phyloP scores from a whole-genome alignment of 53 echinoderm and acorn worm genomes.

The Zoroaster sp. region DNA sequence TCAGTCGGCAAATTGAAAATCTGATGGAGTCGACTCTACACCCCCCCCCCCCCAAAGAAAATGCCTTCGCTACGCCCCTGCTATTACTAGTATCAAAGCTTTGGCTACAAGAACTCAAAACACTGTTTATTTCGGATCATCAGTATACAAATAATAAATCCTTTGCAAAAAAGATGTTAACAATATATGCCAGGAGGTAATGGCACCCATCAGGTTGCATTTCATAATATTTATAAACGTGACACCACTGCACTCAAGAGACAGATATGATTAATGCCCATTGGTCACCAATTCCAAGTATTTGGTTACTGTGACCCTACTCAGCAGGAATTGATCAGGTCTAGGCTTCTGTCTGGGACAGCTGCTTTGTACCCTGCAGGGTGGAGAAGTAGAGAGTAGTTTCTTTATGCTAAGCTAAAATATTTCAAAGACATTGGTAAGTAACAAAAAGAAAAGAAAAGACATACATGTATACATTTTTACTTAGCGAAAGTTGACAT shows the following conservation, averaged over 20 bases:
- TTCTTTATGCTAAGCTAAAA: no score
- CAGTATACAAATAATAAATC: not conserved
- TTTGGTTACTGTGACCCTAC: not conserved
- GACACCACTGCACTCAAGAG: not conserved
- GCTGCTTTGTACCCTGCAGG: not conserved
- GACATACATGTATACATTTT: no score
- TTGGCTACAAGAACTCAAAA: no score
- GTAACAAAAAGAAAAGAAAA: no score
- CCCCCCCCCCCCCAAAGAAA: no score
- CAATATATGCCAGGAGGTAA: not conserved
- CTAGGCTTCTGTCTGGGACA: not conserved
- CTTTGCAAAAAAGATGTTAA: not conserved
- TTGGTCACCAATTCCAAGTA: not conserved
- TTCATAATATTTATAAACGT: constrained; percentile 19
- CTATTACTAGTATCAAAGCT: no score
- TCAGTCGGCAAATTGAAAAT: no score
- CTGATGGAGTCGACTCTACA: no score
- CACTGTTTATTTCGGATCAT: not conserved
- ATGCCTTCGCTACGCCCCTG: no score
- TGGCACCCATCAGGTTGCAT: not conserved
- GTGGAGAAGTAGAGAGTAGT: not conserved
- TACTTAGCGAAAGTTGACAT: no score
- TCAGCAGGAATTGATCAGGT: not conserved
- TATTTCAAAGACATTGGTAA: no score
- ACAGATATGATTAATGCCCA: not conserved